Percentiles rank a stretch among this genome's conserved stretches.
These are phyloP conservation scores for Spisula solida DNA, from an alignment of 2,888 invertebrate species.

Conservation along the genomic window DNA sequence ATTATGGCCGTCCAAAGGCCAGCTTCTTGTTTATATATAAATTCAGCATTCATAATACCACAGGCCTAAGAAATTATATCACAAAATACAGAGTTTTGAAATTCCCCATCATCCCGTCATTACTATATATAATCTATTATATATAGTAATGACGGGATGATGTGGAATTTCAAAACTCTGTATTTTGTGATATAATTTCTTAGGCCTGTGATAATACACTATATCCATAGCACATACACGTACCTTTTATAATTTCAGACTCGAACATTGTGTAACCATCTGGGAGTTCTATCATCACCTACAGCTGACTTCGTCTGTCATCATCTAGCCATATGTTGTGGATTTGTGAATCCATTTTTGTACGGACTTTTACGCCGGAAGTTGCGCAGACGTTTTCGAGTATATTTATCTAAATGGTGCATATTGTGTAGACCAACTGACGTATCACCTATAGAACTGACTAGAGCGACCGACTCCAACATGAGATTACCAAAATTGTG, in stretches of 20 bases:
- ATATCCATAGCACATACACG: neutral
- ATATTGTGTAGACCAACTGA: conserved; percentile 35
- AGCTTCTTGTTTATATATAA: too few species aligned
- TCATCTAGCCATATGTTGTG: conserved; percentile 56
- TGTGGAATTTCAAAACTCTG: too few species aligned
- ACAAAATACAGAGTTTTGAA: too few species aligned
- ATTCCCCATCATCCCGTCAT: too few species aligned
- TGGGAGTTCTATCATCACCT: conserved; percentile 38
- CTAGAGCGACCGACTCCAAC: conserved; percentile 17
- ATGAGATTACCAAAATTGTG: conserved; percentile 29
- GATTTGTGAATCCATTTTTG: conserved; percentile 70
- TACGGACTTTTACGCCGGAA: conserved; percentile 71
- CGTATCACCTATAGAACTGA: conserved; percentile 43
- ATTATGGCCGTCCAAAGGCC: too few species aligned
- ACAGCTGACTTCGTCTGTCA: conserved; percentile 64
- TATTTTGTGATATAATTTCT: too few species aligned
- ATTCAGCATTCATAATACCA: too few species aligned
- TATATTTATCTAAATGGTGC: conserved; percentile 30
- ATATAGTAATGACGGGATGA: too few species aligned
- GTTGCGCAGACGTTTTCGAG: conserved; percentile 49
- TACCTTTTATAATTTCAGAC: conserved; percentile 63
- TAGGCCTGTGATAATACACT: too few species aligned
- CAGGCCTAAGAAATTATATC: too few species aligned
- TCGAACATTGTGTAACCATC: conserved; percentile 58
- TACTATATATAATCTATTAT: too few species aligned